Conservation (phyloP, 1,140 invertebrate genomes). For the Orchestia grillus region DNA sequence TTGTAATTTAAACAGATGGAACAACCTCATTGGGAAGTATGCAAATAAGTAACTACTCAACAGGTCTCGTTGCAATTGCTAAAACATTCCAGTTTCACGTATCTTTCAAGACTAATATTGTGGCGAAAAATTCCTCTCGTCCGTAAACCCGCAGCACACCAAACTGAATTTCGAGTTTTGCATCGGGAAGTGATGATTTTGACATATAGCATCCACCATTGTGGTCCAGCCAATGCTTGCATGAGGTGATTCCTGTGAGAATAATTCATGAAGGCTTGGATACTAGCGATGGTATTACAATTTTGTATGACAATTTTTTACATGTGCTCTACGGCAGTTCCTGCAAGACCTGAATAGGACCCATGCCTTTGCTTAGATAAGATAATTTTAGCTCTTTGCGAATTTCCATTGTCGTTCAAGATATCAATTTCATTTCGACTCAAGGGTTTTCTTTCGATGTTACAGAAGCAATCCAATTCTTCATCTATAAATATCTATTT, state of each 20-base stretch:
- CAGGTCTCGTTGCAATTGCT: no score
- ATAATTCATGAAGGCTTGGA: neutral
- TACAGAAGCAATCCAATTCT: neutral
- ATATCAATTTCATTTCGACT: neutral
- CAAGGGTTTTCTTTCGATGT: neutral
- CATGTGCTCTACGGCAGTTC: no score
- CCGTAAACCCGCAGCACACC: neutral
- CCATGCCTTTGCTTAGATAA: neutral
- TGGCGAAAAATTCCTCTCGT: neutral
- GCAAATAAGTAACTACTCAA: no score
- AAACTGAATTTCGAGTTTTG: neutral
- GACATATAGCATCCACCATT: neutral
- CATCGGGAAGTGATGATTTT: neutral
- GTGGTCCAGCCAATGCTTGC: neutral
- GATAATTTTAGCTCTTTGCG: neutral
- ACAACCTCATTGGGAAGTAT: no score
- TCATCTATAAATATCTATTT: neutral
- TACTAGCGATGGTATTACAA: neutral
- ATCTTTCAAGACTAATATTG: neutral
- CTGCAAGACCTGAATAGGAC: no score
- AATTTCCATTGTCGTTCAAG: neutral
- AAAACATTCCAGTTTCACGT: no score
- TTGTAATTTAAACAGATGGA: no score
- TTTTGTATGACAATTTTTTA: neutral
- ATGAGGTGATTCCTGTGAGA: neutral